Evolutionary conservation across 2,113 vertebrate genomes (phyloP).

Genomic region (Eonycteris spelaea): DNA sequence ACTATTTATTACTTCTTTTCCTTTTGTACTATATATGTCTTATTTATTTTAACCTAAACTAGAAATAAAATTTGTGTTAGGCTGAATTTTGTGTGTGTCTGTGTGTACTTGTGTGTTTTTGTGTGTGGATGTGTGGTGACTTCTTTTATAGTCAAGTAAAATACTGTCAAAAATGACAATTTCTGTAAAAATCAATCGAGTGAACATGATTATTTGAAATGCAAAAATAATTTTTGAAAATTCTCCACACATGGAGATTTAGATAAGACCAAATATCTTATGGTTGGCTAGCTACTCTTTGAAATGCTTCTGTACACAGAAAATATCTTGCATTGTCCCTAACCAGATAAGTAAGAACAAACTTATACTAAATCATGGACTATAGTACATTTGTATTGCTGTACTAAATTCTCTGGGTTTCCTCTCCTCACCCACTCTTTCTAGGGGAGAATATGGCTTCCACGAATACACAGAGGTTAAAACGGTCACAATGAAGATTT

Average conservation of each 20-base stretch:
- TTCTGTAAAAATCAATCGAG: not conserved
- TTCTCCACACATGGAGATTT: not conserved
- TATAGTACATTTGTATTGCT: constrained; percentile 22
- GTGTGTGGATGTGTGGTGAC: not conserved
- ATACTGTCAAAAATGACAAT: not conserved
- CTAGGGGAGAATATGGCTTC: constrained; percentile 90
- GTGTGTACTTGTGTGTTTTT: not conserved
- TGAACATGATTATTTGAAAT: not conserved
- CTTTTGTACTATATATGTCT: not conserved
- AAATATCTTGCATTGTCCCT: not conserved
- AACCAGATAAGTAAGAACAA: constrained; percentile 28
- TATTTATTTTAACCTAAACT: not conserved
- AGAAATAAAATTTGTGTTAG: not conserved
- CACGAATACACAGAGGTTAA: constrained; percentile 93
- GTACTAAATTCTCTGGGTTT: constrained; percentile 21
- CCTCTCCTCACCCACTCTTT: not conserved
- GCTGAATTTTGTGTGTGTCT: not conserved
- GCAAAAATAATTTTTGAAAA: not conserved
- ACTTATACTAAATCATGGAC: not conserved
- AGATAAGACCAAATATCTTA: not conserved
- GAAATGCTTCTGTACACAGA: not conserved
- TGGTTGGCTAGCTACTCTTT: not conserved
- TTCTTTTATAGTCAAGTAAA: not conserved
- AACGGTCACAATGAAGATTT: constrained; percentile 91
- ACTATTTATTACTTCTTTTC: not conserved